Conservation (phyloP, 2,113 vertebrate species). For the Sinocyclocheilus anshuiensis region DNA sequence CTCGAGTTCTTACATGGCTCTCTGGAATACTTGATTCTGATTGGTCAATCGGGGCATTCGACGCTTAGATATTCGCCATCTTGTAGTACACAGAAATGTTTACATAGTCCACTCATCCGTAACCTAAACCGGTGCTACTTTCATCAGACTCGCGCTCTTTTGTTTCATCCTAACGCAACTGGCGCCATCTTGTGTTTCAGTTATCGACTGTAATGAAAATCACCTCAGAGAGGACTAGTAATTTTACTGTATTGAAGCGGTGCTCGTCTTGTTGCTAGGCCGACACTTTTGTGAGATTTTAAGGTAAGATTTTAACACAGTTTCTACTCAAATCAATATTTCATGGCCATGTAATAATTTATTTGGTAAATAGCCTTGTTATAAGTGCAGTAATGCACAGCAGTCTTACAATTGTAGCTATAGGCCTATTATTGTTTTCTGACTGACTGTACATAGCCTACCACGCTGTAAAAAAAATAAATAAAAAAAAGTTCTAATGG, state of each 20-base stretch:
- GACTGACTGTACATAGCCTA: too few species aligned
- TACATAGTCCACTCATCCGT: not conserved
- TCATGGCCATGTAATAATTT: not conserved
- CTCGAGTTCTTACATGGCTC: not conserved
- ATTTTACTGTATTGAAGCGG: not conserved
- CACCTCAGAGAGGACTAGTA: not conserved
- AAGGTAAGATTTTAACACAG: not conserved
- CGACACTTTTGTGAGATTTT: not conserved
- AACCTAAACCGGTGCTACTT: not conserved
- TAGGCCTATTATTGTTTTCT: too few species aligned
- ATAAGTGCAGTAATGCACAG: not conserved
- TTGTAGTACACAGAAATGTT: not conserved
- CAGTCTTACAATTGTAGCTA: too few species aligned
- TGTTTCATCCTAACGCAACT: not conserved
- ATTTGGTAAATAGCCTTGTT: not conserved
- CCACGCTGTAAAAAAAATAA: too few species aligned
- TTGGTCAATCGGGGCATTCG: not conserved
- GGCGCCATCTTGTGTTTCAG: constrained; percentile 1
- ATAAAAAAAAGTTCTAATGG: too few species aligned
- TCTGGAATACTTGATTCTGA: not conserved
- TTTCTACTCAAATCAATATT: not conserved
- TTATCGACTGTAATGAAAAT: not conserved
- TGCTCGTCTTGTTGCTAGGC: not conserved
- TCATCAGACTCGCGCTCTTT: not conserved
- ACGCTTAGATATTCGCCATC: not conserved